Percentiles rank a stretch among this genome's conserved stretches.
Evolutionary conservation across 2,113 vertebrate genomes (phyloP).

Genomic region (Panthera leo): DNA sequence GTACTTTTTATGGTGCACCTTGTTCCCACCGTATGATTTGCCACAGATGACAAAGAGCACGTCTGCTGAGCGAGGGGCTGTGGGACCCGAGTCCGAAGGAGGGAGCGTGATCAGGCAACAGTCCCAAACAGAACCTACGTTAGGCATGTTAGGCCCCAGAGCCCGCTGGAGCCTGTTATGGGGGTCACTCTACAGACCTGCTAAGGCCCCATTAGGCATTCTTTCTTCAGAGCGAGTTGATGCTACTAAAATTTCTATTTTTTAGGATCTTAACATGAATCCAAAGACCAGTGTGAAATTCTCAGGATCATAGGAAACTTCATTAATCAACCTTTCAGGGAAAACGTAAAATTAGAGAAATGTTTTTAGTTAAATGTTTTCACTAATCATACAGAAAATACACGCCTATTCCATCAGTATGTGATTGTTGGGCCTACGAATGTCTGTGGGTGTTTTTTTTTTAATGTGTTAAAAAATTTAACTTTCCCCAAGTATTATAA

Average conservation of each 20-base stretch:
- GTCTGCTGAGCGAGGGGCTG: background rate
- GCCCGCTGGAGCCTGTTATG: background rate
- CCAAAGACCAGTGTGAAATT: background rate
- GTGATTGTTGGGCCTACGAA: background rate
- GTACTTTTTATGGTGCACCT: too few relatives aligned
- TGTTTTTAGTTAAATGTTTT: background rate
- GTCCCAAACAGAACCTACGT: background rate
- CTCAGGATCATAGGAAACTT: background rate
- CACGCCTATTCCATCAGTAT: background rate
- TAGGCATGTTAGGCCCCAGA: background rate
- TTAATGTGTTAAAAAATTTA: background rate
- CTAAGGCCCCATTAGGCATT: accelerated
- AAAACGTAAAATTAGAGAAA: background rate
- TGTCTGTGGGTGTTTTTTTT: background rate
- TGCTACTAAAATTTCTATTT: background rate
- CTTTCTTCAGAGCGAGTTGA: background rate
- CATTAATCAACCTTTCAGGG: background rate
- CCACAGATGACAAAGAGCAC: background rate
- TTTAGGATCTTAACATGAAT: background rate
- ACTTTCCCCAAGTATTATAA: background rate
- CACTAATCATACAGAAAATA: background rate
- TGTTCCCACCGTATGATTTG: background rate
- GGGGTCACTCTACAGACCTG: background rate
- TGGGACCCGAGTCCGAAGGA: background rate
- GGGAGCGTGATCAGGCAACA: background rate